phyloP scores from a whole-genome alignment of 2,113 vertebrate species.

The Perccottus glenii region DNA sequence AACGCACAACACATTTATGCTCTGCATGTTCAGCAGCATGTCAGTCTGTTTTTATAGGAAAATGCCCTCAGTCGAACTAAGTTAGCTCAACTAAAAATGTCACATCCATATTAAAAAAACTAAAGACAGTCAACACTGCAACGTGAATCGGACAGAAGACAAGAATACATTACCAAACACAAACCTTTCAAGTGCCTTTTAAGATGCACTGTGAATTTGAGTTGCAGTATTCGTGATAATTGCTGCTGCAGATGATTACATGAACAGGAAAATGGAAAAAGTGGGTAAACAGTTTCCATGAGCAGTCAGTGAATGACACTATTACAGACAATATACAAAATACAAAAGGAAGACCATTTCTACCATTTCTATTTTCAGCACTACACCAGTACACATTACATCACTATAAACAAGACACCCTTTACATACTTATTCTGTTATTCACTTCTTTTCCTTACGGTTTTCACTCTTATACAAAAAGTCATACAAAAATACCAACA shows the following conservation, averaged over 20 bases:
- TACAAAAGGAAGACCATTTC: slow-evolving; percentile 56
- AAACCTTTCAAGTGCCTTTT: slow-evolving; percentile 26
- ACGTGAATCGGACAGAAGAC: slow-evolving; percentile 9
- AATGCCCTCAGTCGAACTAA: slow-evolving; percentile 63
- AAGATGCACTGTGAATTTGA: not conserved
- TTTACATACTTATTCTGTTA: slow-evolving; percentile 9
- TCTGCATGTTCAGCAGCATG: slow-evolving; percentile 44
- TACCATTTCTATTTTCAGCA: slow-evolving; percentile 33
- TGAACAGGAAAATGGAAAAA: not conserved
- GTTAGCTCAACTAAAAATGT: slow-evolving; percentile 47
- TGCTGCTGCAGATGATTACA: not conserved
- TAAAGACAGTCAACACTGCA: slow-evolving; percentile 38
- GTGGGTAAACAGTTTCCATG: slow-evolving; percentile 18
- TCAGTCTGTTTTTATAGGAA: slow-evolving; percentile 47
- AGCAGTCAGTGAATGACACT: slow-evolving; percentile 24
- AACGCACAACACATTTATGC: slow-evolving; percentile 8
- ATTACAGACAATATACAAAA: slow-evolving; percentile 24
- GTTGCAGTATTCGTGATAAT: not conserved
- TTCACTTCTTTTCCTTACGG: slow-evolving; percentile 26
- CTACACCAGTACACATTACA: slow-evolving; percentile 24
- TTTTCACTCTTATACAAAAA: slow-evolving; percentile 65
- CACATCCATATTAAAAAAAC: slow-evolving; percentile 28
- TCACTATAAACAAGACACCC: slow-evolving; percentile 24
- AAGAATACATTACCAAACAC: slow-evolving; percentile 20
- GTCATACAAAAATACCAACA: slow-evolving; percentile 69